These are phyloP conservation scores for Eulithis testata DNA, from an alignment of 2,888 invertebrate species.

Conservation along the genomic window DNA sequence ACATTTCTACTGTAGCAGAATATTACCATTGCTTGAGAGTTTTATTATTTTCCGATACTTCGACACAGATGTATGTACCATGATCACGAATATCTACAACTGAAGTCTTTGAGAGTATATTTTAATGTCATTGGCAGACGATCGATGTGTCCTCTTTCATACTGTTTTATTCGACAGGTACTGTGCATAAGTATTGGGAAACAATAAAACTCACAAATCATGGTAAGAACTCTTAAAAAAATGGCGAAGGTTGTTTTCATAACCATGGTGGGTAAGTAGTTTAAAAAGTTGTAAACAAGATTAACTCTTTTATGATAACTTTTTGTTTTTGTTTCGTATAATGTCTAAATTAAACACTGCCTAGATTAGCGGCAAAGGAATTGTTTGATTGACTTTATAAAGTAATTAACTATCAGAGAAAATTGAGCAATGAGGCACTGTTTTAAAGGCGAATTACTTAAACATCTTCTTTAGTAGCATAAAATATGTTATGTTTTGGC, in stretches of 20 bases:
- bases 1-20: no score
- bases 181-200: constrained; percentile 1
- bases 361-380: constrained; percentile 42
- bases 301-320: no score
- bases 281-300: background rate
- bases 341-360: constrained; percentile 11
- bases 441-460: constrained; percentile 25
- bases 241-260: background rate
- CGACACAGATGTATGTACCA: no score
- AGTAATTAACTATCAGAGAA: constrained; percentile 52
- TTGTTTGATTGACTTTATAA: constrained; percentile 57
- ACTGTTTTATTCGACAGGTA: background rate
- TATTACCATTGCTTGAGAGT: no score
- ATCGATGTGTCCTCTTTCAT: background rate
- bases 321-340: no score
- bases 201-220: constrained; percentile 5
- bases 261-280: background rate
- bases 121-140: no score
- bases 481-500: constrained; percentile 4
- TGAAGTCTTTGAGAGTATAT: no score
- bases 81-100: no score
- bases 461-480: constrained; percentile 13
- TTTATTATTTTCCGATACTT: no score
- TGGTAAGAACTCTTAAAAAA: background rate
- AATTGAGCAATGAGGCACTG: constrained; percentile 35